Evolutionary conservation across 1,140 invertebrate species (phyloP).

Genomic region (Oppia nitens): DNA sequence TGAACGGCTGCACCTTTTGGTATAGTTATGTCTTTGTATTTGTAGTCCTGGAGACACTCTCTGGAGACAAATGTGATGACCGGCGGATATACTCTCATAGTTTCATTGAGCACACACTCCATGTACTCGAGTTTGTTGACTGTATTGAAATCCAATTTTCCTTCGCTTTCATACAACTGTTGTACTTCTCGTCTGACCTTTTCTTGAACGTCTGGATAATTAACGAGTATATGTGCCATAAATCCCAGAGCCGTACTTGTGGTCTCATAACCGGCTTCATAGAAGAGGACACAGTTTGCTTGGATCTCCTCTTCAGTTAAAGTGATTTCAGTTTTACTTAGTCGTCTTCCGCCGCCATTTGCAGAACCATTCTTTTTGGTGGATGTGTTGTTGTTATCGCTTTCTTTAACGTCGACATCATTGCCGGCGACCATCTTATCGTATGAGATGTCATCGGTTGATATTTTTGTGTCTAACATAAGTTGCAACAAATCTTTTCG

Average conservation of each 20-base stretch:
- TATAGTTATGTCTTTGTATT: slow-evolving; percentile 28
- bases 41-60: slow-evolving; percentile 17
- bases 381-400: not conserved
- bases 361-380: not conserved
- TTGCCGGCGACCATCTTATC: not conserved
- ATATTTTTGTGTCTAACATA: slow-evolving; percentile 8
- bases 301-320: not conserved
- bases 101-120: slow-evolving; percentile 30
- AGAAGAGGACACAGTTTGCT: not conserved
- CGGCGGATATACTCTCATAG: slow-evolving; percentile 28
- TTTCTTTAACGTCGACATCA: not conserved
- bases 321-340: not conserved
- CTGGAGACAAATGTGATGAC: slow-evolving; percentile 26
- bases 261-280: slow-evolving; percentile 6
- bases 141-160: slow-evolving; percentile 19
- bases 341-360: not conserved
- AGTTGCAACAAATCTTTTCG: slow-evolving; percentile 11
- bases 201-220: slow-evolving; percentile 30
- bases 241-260: slow-evolving; percentile 27
- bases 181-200: slow-evolving; percentile 28
- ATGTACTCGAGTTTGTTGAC: slow-evolving; percentile 26
- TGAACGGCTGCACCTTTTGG: slow-evolving; percentile 23
- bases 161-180: slow-evolving; percentile 8
- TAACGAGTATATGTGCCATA: slow-evolving; percentile 27
- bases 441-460: not conserved